Conservation (phyloP, 2,797 vertebrate genomes). For the Myiotriccus ornatus region DNA sequence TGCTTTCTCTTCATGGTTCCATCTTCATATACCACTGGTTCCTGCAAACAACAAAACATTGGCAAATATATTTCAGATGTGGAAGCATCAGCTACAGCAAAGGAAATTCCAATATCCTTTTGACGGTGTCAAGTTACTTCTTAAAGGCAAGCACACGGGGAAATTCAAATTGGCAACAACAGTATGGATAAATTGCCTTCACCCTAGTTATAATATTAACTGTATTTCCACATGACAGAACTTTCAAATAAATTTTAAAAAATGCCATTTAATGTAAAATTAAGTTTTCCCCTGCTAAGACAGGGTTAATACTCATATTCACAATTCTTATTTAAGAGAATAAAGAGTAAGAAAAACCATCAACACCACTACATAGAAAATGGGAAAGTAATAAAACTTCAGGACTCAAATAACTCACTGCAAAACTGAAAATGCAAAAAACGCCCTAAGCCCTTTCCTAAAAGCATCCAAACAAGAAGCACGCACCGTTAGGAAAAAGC, state of each 20-base stretch:
- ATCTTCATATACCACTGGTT: slow-evolving; percentile 24
- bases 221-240: background rate
- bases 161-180: background rate
- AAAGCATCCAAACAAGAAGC: background rate
- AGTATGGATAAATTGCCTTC: background rate
- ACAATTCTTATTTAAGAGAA: background rate
- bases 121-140: background rate
- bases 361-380: background rate
- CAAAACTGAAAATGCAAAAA: background rate
- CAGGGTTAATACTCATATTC: background rate
- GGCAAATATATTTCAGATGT: background rate
- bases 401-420: background rate
- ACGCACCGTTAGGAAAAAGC: rapidly evolving
- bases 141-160: background rate
- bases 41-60: slow-evolving; percentile 63
- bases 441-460: background rate
- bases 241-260: background rate
- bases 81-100: background rate
- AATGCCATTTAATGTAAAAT: background rate
- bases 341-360: background rate
- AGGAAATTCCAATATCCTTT: background rate
- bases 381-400: background rate
- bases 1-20: slow-evolving; percentile 77
- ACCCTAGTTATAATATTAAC: background rate
- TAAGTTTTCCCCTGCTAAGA: background rate